Conservation (phyloP, 2,888 invertebrate species). For the Agriotes lineatus region DNA sequence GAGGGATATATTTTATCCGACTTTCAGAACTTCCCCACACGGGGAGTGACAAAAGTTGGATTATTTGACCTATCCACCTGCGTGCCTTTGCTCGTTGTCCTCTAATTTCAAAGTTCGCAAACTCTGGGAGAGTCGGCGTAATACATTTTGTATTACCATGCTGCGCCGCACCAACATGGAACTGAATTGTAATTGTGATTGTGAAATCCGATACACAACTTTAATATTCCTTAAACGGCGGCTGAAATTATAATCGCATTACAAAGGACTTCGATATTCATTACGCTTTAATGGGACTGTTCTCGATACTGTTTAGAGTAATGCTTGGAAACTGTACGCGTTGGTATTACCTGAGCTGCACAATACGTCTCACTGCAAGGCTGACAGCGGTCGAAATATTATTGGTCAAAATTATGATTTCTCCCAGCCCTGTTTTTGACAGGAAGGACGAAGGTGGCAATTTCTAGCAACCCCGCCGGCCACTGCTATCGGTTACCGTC, state of each 20-base stretch:
- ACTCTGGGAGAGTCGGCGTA: background rate
- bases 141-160: constrained; percentile 6
- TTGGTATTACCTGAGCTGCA: too few relatives aligned
- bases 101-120: constrained; percentile 11
- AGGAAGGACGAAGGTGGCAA: constrained; percentile 32
- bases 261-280: constrained; percentile 9
- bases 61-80: constrained; percentile 16
- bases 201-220: constrained; percentile 3
- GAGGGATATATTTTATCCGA: constrained; percentile 8
- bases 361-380: constrained; percentile 1
- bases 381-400: constrained; percentile 21
- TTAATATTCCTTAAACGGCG: background rate
- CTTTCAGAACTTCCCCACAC: background rate
- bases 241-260: constrained; percentile 16
- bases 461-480: constrained; percentile 43
- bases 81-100: constrained; percentile 16
- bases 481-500: constrained; percentile 53
- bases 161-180: background rate
- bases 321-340: background rate
- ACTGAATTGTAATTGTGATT: background rate
- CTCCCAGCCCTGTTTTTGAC: constrained; percentile 30
- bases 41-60: constrained; percentile 12
- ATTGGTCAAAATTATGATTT: constrained; percentile 18
- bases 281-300: background rate
- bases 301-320: background rate